Evolutionary conservation across 1,140 invertebrate genomes (phyloP).

Genomic region (Drosophila bocki): DNA sequence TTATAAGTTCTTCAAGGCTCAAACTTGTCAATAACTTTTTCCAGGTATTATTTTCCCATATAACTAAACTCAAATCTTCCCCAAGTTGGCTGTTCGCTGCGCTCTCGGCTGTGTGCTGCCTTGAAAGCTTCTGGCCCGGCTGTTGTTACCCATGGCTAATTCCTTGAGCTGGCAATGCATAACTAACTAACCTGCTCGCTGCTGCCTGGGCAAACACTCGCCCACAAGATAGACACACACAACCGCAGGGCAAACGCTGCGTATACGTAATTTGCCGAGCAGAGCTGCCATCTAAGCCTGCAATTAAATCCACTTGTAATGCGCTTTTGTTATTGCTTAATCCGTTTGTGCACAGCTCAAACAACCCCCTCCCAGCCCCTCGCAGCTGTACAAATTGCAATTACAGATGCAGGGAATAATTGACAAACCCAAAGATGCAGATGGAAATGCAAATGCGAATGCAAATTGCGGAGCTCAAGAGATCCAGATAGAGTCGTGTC

Average conservation of each 20-base stretch:
- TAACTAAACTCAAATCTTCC: background rate
- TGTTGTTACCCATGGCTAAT: conserved; percentile 23
- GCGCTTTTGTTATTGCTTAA: conserved; percentile 62
- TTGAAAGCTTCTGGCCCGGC: conserved; percentile 10
- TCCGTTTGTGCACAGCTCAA: conserved; percentile 42
- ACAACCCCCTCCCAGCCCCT: background rate
- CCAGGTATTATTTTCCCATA: conserved; percentile 8
- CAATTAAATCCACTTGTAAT: conserved; percentile 60
- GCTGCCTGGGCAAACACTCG: conserved; percentile 23
- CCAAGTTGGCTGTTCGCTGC: background rate
- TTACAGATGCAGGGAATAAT: conserved; percentile 42
- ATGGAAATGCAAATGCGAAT: conserved; percentile 44
- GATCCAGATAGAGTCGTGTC: conserved; percentile 23
- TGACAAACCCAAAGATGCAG: conserved; percentile 51
- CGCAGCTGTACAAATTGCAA: conserved; percentile 25
- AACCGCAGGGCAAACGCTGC: conserved; percentile 42
- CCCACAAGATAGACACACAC: conserved; percentile 6
- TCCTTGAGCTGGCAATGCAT: conserved; percentile 40
- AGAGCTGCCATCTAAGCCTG: conserved; percentile 33
- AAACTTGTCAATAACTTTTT: conserved; percentile 17
- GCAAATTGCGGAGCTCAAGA: conserved; percentile 16
- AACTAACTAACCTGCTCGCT: conserved; percentile 36
- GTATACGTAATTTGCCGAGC: conserved; percentile 56
- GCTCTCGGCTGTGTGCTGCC: conserved; percentile 10
- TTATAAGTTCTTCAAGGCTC: background rate